Percentiles rank a stretch among this genome's conserved stretches.
phyloP scores from a whole-genome alignment of 64 coral and sea anemone species.

The Montipora cactus region DNA sequence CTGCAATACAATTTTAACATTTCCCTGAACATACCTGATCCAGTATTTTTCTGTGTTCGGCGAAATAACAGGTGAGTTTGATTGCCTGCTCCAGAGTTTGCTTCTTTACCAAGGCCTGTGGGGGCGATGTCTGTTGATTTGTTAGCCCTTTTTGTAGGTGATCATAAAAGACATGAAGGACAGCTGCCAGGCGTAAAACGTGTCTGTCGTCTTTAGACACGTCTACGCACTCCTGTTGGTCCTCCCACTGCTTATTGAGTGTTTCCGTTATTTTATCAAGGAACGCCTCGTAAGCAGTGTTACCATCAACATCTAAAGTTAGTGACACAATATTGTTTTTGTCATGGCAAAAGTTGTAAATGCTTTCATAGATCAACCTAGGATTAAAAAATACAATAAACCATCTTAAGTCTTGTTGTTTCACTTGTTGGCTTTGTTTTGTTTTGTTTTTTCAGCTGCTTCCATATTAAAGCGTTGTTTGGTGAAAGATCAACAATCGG shows the following conservation, averaged over 20 bases:
- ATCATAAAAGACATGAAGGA: slow-evolving; percentile 6
- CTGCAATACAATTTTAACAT: no score
- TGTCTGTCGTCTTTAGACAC: slow-evolving; percentile 43
- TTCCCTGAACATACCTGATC: background rate
- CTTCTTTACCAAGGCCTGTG: background rate
- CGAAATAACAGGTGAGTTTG: background rate
- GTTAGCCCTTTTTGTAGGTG: background rate
- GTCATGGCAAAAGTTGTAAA: no score
- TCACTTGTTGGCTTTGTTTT: background rate
- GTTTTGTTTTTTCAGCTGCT: background rate
- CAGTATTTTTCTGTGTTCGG: background rate
- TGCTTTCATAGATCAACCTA: no score
- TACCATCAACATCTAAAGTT: no score
- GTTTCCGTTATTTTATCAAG: slow-evolving; percentile 3
- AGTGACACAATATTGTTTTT: no score
- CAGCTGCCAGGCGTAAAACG: slow-evolving; percentile 13
- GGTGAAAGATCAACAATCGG: background rate
- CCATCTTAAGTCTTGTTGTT: background rate
- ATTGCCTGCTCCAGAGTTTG: background rate
- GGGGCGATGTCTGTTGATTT: background rate
- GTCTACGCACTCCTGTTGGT: background rate
- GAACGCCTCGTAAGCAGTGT: no score
- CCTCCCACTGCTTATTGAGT: background rate
- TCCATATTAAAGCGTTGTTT: background rate
- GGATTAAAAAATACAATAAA: no score